Conservation (phyloP, 1,140 invertebrate genomes). For the Hirudo medicinalis region DNA sequence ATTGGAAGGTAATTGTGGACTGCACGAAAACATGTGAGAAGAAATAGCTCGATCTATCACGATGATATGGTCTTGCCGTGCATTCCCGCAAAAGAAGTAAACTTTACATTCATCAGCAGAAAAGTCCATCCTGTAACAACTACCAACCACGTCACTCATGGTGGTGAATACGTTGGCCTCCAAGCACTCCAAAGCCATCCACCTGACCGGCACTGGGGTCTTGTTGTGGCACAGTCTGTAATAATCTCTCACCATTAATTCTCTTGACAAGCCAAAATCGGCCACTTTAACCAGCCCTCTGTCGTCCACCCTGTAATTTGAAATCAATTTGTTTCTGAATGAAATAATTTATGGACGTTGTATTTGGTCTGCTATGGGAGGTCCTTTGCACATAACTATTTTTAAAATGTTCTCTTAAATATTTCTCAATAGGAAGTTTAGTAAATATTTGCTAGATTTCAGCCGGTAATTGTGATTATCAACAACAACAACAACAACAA, state of each 20-base stretch:
- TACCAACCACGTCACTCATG: conserved; percentile 23
- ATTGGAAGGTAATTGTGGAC: neutral
- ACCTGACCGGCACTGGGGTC: conserved; percentile 80
- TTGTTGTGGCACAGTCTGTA: conserved; percentile 69
- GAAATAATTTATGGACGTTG: neutral
- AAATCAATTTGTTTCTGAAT: too few species aligned
- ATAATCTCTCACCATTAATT: conserved; percentile 77
- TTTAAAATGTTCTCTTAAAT: neutral
- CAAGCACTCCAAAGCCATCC: conserved; percentile 69
- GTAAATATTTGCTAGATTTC: neutral
- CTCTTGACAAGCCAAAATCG: conserved; percentile 50
- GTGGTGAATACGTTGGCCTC: conserved; percentile 23
- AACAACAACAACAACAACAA: neutral
- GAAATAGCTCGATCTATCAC: neutral
- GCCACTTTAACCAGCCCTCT: conserved; percentile 60
- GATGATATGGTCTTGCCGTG: neutral
- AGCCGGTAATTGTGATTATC: neutral
- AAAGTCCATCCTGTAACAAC: neutral
- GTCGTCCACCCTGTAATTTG: conserved; percentile 20
- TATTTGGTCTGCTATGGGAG: neutral
- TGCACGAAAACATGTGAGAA: neutral
- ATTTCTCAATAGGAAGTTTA: neutral
- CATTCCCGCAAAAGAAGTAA: neutral
- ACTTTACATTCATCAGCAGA: neutral
- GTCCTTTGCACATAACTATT: too few species aligned